phyloP scores from a whole-genome alignment of 2,113 vertebrate species.

The Halichoerus grypus region DNA sequence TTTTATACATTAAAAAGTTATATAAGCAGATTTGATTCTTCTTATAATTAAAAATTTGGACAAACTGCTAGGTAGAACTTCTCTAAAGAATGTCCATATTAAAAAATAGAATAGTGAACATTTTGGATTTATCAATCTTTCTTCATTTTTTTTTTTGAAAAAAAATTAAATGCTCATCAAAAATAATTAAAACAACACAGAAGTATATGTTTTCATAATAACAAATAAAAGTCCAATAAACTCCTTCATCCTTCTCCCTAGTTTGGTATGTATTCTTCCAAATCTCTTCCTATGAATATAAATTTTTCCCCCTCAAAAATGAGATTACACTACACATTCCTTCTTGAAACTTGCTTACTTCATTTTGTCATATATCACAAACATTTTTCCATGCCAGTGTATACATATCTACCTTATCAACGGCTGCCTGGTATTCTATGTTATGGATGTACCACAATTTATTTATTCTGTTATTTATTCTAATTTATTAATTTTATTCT shows the following conservation, averaged over 20 bases:
- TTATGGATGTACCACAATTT: not conserved
- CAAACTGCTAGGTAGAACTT: not conserved
- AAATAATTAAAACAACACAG: not conserved
- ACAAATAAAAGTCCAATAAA: not conserved
- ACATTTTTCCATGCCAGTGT: not conserved
- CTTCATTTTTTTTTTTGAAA: slow-evolving; percentile 18
- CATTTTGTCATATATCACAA: not conserved
- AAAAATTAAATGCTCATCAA: not conserved
- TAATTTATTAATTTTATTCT: not conserved
- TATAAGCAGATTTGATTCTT: not conserved
- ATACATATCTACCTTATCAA: not conserved
- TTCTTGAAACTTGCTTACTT: not conserved
- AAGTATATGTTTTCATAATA: not conserved
- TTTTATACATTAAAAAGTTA: not conserved
- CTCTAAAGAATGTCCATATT: not conserved
- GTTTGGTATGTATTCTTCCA: not conserved
- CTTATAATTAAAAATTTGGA: not conserved
- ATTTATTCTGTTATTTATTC: not conserved
- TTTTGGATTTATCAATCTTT: not conserved
- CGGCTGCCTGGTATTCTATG: not conserved
- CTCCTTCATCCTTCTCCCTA: not conserved
- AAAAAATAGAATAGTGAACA: not conserved
- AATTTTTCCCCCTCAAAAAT: not conserved
- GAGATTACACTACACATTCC: not conserved
- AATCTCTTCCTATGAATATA: not conserved